Conservation (phyloP, 2,113 vertebrate genomes). For the Aegypius monachus region DNA sequence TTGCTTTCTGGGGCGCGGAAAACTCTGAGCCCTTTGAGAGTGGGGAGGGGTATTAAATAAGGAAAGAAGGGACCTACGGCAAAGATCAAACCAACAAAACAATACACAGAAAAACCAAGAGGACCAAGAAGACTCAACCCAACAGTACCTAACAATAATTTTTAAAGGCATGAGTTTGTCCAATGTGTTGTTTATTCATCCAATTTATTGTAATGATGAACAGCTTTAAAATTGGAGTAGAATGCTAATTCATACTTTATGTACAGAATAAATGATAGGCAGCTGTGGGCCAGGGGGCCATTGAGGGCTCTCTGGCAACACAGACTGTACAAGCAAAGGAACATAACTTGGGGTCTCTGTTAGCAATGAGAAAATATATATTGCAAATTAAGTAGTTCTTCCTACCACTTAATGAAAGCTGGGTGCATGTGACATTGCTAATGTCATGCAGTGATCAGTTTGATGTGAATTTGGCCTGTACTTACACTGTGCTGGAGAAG, state of each 20-base stretch:
- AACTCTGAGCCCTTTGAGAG: background rate
- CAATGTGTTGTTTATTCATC: conserved; percentile 44
- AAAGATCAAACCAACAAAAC: conserved; percentile 38
- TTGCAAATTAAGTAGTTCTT: conserved; percentile 13
- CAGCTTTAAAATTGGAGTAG: conserved; percentile 51
- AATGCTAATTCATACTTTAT: conserved; percentile 39
- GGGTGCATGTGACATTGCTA: background rate
- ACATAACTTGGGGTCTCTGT: background rate
- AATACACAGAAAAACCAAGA: background rate
- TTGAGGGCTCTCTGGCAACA: background rate
- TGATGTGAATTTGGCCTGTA: background rate
- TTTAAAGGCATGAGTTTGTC: conserved; percentile 24
- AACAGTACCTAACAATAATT: conserved; percentile 24
- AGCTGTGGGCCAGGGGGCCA: background rate
- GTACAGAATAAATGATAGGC: conserved; percentile 40
- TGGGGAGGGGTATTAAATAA: background rate
- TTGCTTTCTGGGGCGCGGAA: background rate
- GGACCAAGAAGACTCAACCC: background rate
- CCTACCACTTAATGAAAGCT: background rate
- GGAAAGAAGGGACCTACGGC: conserved; percentile 19
- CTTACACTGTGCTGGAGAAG: background rate
- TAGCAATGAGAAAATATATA: conserved; percentile 22
- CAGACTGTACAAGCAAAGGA: background rate
- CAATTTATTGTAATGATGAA: conserved; percentile 46
- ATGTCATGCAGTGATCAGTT: background rate